Conservation (phyloP, 2,113 vertebrate species). For the Trematocara variabile region DNA sequence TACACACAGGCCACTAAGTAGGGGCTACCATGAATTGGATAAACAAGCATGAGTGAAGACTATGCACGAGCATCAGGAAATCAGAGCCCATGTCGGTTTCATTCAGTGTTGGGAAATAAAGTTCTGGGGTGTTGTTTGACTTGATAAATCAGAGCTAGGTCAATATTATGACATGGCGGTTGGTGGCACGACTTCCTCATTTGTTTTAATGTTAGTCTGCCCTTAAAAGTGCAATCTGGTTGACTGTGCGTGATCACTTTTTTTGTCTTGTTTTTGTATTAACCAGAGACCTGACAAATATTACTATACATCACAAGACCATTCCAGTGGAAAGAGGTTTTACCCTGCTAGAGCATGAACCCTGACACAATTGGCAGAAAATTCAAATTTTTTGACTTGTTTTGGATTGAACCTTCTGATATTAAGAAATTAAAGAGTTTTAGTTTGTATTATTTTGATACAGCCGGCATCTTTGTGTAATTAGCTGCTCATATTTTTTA, state of each 20-base stretch:
- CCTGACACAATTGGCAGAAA: neutral
- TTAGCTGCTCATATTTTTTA: neutral
- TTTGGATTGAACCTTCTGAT: neutral
- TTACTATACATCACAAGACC: neutral
- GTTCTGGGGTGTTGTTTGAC: slow-evolving; percentile 21
- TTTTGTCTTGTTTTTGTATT: neutral
- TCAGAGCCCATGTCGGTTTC: slow-evolving; percentile 32
- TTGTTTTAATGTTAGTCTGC: neutral
- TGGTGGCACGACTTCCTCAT: neutral
- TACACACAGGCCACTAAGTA: slow-evolving; percentile 68
- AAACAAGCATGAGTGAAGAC: slow-evolving; percentile 53
- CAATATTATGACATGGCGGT: slow-evolving; percentile 38
- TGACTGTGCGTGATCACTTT: neutral
- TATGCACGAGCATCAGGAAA: slow-evolving; percentile 31
- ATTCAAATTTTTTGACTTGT: neutral
- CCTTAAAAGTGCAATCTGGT: neutral
- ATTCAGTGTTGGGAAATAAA: slow-evolving; percentile 33
- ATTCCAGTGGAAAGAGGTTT: neutral
- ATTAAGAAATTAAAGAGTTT: neutral
- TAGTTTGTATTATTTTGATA: neutral
- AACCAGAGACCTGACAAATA: neutral
- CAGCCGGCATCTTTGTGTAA: accelerated
- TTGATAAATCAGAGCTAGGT: slow-evolving; percentile 30
- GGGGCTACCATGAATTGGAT: slow-evolving; percentile 57
- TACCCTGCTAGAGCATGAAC: neutral